Evolutionary conservation across 2,797 vertebrate species (phyloP).

Genomic region (Thunnus albacares): DNA sequence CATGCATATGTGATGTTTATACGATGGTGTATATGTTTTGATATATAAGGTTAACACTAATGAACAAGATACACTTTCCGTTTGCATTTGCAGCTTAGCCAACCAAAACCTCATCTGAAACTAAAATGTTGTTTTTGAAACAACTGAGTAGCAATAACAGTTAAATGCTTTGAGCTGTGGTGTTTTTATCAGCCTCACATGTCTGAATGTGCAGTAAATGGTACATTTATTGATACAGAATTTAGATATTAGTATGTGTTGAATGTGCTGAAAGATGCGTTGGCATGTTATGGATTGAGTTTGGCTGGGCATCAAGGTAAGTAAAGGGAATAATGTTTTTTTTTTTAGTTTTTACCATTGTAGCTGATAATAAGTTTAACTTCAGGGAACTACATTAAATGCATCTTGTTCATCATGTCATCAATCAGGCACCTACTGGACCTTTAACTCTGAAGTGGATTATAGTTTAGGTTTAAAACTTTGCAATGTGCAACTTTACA

Average conservation of each 20-base stretch:
- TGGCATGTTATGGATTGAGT: neutral
- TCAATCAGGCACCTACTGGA: slow-evolving; percentile 10
- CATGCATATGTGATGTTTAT: neutral
- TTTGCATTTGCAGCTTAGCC: neutral
- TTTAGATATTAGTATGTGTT: no score
- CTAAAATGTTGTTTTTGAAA: neutral
- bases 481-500: slow-evolving; percentile 24
- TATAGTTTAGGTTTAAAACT: neutral
- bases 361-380: neutral
- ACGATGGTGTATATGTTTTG: neutral
- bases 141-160: neutral
- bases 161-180: neutral
- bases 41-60: neutral
- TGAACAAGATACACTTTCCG: no score
- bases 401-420: neutral
- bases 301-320: neutral
- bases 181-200: neutral
- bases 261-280: neutral
- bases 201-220: neutral
- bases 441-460: slow-evolving; percentile 23
- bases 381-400: neutral
- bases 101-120: no score
- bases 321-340: neutral
- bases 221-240: neutral
- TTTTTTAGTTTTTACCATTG: neutral